These are phyloP conservation scores for Globodera rostochiensis DNA, from an alignment of 1,140 invertebrate species.

Conservation along the genomic window DNA sequence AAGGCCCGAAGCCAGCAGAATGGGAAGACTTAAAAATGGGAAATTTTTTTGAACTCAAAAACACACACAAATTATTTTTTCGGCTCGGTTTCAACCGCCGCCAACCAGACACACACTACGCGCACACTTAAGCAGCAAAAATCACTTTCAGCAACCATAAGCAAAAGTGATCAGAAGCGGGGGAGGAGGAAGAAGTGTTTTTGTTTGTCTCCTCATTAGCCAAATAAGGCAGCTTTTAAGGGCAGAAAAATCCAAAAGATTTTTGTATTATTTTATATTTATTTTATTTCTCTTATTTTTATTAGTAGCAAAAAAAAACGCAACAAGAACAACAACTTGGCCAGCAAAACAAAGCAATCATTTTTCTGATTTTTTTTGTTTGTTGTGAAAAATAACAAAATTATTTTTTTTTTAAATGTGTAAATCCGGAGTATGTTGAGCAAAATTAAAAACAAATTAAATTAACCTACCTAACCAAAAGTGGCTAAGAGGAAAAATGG, in stretches of 20 bases:
- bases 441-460: not conserved
- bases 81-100: no score
- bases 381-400: not conserved
- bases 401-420: not conserved
- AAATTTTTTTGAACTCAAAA: not conserved
- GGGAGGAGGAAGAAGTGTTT: no score
- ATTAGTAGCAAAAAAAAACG: not conserved
- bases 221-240: not conserved
- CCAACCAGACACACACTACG: not conserved
- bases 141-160: not conserved
- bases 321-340: not conserved
- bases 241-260: no score
- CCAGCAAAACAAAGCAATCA: not conserved
- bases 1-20: not conserved
- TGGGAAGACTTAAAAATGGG: not conserved
- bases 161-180: not conserved
- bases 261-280: no score
- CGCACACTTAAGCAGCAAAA: not conserved
- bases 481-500: not conserved
- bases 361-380: not conserved
- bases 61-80: no score
- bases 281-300: no score
- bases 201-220: not conserved
- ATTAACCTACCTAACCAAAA: not conserved
- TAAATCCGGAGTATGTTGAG: not conserved